Conservation (phyloP, 2,113 vertebrate genomes). For the Tychaedon coryphoeus region DNA sequence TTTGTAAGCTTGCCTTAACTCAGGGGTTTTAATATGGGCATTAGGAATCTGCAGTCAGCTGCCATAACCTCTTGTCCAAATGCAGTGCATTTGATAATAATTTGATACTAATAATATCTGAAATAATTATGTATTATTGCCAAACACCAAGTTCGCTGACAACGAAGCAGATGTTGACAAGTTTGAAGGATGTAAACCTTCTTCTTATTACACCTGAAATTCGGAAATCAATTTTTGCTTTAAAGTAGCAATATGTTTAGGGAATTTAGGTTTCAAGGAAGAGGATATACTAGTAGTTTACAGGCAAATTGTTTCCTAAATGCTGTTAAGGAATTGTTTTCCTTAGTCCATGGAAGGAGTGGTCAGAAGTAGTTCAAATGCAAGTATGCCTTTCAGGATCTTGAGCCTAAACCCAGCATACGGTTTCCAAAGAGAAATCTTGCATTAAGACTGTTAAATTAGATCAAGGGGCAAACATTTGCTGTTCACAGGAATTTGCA, state of each 20-base stretch:
- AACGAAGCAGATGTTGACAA: neutral
- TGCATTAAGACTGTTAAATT: neutral
- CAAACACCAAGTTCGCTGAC: neutral
- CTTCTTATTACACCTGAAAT: neutral
- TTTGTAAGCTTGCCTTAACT: neutral
- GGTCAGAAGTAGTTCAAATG: neutral
- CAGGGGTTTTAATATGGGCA: neutral
- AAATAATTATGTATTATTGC: neutral
- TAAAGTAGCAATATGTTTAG: neutral
- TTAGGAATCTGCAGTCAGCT: neutral
- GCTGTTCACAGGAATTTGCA: neutral
- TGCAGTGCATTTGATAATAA: too few relatives aligned
- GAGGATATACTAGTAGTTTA: neutral
- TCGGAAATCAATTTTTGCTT: neutral
- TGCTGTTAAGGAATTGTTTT: neutral
- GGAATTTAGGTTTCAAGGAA: neutral
- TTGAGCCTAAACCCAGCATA: neutral
- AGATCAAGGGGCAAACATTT: neutral
- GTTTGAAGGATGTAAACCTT: neutral
- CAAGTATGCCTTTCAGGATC: neutral
- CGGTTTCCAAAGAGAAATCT: neutral
- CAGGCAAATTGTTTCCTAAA: neutral
- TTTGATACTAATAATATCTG: neutral
- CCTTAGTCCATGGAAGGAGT: neutral
- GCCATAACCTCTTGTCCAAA: neutral